Evolutionary conservation across 1,140 invertebrate genomes (phyloP).

Genomic region (Sweltsa coloradensis): DNA sequence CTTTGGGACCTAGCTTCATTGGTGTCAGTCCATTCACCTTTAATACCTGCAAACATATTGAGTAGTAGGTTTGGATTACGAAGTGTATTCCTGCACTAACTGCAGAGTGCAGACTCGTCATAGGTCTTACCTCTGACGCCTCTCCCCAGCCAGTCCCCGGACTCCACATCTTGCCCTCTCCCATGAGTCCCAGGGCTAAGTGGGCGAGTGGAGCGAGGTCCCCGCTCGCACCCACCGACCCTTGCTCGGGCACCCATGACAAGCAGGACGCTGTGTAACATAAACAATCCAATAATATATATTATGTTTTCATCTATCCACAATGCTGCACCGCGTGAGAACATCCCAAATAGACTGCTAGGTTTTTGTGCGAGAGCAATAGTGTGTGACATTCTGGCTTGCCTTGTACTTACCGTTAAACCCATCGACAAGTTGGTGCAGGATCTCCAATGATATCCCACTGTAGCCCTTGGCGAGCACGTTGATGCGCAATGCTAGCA

Average conservation of each 20-base stretch:
- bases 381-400: not conserved
- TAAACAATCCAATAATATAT: not conserved
- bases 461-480: conserved; percentile 60
- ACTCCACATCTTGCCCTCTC: conserved; percentile 72
- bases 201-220: conserved; percentile 60
- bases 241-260: conserved; percentile 62
- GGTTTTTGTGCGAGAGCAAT: no score
- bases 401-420: conserved; percentile 47
- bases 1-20: conserved; percentile 49
- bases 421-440: conserved; percentile 50
- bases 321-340: not conserved
- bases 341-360: not conserved
- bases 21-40: conserved; percentile 44
- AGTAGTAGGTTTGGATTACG: not conserved
- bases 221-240: conserved; percentile 60
- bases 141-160: conserved; percentile 56
- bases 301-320: not conserved
- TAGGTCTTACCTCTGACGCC: conserved; percentile 42
- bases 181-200: conserved; percentile 53
- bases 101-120: no score
- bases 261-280: conserved; percentile 44
- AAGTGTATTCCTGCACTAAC: not conserved
- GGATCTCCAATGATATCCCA: conserved; percentile 49
- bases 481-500: conserved; percentile 59
- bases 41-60: conserved; percentile 33